phyloP scores from a whole-genome alignment of 2,113 vertebrate species.

The Malurus alboscapulatus region DNA sequence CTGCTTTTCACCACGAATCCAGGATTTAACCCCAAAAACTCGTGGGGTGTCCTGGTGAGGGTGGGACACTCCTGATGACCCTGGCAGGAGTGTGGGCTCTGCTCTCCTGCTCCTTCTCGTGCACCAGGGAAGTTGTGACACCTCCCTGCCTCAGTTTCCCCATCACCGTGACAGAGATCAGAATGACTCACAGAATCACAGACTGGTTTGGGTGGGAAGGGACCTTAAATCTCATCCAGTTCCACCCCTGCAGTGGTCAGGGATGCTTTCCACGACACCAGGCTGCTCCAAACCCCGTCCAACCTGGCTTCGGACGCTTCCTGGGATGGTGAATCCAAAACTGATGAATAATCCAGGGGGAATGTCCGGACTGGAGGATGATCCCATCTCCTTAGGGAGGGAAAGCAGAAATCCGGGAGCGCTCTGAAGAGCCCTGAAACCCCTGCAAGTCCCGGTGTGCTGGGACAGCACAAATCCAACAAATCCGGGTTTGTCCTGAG shows the following conservation, averaged over 20 bases:
- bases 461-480: accelerated
- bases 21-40: background rate
- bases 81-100: accelerated
- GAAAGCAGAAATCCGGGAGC: background rate
- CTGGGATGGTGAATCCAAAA: background rate
- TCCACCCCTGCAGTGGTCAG: background rate
- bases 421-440: background rate
- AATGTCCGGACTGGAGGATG: background rate
- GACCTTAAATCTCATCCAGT: background rate
- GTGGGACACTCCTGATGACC: background rate
- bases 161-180: accelerated
- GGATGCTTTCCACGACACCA: accelerated
- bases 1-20: accelerated
- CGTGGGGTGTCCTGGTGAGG: background rate
- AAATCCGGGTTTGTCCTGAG: background rate
- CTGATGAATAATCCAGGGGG: background rate
- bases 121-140: accelerated
- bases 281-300: accelerated
- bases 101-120: background rate
- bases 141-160: background rate
- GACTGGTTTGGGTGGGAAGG: background rate
- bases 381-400: background rate
- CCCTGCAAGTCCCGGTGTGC: accelerated
- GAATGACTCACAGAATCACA: background rate
- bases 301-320: accelerated